Conservation (phyloP, 2,797 vertebrate species). For the Enteromius afrohamiltoni region DNA sequence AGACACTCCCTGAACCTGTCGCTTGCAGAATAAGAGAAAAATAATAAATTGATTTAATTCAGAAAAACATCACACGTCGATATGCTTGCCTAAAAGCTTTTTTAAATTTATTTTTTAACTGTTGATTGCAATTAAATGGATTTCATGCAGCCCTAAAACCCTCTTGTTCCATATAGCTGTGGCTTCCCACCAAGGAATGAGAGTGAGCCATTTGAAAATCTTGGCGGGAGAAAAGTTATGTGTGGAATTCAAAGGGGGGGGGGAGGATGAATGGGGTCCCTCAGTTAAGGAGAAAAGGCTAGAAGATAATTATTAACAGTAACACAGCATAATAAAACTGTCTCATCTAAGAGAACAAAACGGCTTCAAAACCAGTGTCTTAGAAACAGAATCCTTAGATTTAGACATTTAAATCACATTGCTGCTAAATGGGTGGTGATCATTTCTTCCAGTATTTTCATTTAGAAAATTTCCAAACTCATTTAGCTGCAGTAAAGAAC, state of each 20-base stretch:
- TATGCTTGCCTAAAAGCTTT: neutral
- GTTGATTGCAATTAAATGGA: neutral
- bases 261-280: neutral
- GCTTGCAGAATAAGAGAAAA: conserved; percentile 65
- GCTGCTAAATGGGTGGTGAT: neutral
- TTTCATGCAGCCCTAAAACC: neutral
- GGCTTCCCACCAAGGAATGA: conserved; percentile 35
- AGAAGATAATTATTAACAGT: conserved; percentile 11
- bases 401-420: neutral
- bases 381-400: neutral
- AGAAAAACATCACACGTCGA: neutral
- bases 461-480: neutral
- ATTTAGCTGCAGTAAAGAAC: neutral
- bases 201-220: conserved; percentile 46
- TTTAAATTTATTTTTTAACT: neutral
- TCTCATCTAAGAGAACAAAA: neutral
- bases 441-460: conserved; percentile 8
- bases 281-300: conserved; percentile 8
- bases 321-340: neutral
- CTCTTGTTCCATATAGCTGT: neutral
- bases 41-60: conserved; percentile 50
- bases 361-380: neutral
- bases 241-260: conserved; percentile 54
- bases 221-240: conserved; percentile 57
- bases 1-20: conserved; percentile 75